Evolutionary conservation across 2,888 invertebrate species (phyloP), one percentile per base, ranked within the genome.

Genomic region (Incurvaria masculella): DNA sequence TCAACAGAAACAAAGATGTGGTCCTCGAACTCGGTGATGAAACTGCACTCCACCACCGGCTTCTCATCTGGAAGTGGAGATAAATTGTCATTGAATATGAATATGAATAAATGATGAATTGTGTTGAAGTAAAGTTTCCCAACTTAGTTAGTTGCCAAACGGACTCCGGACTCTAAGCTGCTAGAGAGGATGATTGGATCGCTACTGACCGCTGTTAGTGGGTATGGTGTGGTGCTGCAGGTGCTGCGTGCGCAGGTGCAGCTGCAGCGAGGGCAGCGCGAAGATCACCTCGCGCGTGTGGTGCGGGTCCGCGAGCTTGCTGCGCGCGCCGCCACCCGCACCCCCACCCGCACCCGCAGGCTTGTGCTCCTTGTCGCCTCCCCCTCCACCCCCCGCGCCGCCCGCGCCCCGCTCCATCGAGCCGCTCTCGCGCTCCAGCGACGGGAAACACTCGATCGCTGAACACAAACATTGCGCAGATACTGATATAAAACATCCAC

Each of bases 1-100:
- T 99, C 95, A 53, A 97, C 96, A 0, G 97, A 95, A 52, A 97
- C 97, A 71, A 94, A 96, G 61, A 98, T 97, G 68, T 97, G 97
- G 71, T 97, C 97, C 66, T 97, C 96, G 73, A 99, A 98, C 72
- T 98, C 97, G 2, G 97, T 97, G 51, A 97, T 94, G 70, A 99
- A 97, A 68, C 94, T 94, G 79, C 97, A 97, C 59, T 95, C 91
- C 23, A 98, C 97, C 45, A 87, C 82, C 2, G 97, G 95, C 66
- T 93, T 94, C 48, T 85, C 84, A 57, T 85, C 89, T 88, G 59
- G 17, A 60, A 60, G 52, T 50, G 42, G 53, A 54, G n/a, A n/a
- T n/a, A n/a, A n/a, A n/a, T n/a, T n/a, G n/a, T n/a, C n/a, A n/a
- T n/a, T n/a, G n/a, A n/a, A n/a, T n/a, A n/a, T n/a, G n/a, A n/a